Evolutionary conservation across 2,797 vertebrate genomes (phyloP).

Genomic region (Erethizon dorsatum): DNA sequence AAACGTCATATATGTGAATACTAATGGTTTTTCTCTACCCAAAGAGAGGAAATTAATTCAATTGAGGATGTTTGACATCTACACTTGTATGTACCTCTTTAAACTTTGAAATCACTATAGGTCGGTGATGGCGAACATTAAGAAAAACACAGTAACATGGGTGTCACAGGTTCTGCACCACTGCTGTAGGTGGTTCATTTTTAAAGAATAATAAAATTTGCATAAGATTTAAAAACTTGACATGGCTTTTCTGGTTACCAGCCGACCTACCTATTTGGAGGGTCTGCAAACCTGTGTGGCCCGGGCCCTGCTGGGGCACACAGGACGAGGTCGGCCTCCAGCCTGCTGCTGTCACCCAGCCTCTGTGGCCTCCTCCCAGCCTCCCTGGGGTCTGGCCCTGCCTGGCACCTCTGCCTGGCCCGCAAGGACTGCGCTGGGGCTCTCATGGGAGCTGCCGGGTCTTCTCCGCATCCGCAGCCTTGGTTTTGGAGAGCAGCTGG

Average conservation of each 20-base stretch:
- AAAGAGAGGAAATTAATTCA: neutral
- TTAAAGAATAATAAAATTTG: slow-evolving; percentile 62
- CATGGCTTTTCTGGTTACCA: neutral
- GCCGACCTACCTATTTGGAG: accelerated
- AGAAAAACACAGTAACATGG: neutral
- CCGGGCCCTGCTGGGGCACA: too few species aligned
- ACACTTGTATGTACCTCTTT: slow-evolving; percentile 65
- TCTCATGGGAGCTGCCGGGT: neutral
- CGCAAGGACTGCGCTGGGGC: accelerated
- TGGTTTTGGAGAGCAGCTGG: neutral
- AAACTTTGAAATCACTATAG: slow-evolving; percentile 56
- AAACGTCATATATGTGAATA: neutral
- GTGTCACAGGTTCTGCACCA: neutral
- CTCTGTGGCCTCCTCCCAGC: neutral
- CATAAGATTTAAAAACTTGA: neutral
- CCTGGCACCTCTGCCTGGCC: neutral
- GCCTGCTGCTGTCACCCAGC: neutral
- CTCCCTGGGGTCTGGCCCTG: neutral
- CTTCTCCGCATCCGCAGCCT: neutral
- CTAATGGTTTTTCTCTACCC: neutral
- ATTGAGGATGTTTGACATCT: slow-evolving; percentile 6
- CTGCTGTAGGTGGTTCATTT: slow-evolving; percentile 27
- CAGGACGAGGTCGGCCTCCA: neutral
- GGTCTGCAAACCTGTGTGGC: accelerated
- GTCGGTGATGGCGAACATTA: neutral